Evolutionary conservation across 1,140 invertebrate genomes (phyloP).

Genomic region (Lepidurus couesii): DNA sequence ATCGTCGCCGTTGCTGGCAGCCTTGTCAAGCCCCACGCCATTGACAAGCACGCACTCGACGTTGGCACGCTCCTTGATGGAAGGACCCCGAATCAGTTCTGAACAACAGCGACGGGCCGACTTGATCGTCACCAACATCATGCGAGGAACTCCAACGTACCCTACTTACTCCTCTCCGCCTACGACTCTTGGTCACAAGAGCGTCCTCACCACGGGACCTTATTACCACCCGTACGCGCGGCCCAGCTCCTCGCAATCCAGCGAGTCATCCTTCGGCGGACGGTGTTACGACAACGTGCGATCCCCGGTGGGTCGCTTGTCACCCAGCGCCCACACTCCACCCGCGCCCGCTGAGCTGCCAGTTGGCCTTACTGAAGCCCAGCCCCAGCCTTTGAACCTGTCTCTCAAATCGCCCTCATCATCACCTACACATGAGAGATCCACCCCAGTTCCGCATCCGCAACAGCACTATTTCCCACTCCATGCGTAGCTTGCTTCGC

Average conservation of each 20-base stretch:
- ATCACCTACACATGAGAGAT: conserved; percentile 29
- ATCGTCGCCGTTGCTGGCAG: conserved; percentile 26
- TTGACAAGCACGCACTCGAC: conserved; percentile 79
- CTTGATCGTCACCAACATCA: conserved; percentile 82
- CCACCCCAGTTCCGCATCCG: conserved; percentile 30
- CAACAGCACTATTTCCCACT: conserved; percentile 33
- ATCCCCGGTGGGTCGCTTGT: conserved; percentile 46
- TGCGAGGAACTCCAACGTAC: conserved; percentile 53
- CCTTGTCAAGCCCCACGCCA: conserved; percentile 42
- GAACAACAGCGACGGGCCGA: conserved; percentile 78
- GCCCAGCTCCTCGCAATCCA: conserved; percentile 45
- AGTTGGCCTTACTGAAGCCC: conserved; percentile 64
- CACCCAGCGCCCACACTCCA: conserved; percentile 39
- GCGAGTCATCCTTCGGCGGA: conserved; percentile 44
- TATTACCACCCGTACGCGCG: conserved; percentile 42
- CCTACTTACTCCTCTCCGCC: conserved; percentile 36
- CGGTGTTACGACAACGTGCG: conserved; percentile 45
- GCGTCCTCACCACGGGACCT: conserved; percentile 8
- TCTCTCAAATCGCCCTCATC: conserved; percentile 71
- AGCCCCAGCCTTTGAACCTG: conserved; percentile 73
- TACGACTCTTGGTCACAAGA: conserved; percentile 44
- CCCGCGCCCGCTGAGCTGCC: conserved; percentile 64
- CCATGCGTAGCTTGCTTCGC: conserved; percentile 23
- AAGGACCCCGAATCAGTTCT: conserved; percentile 76
- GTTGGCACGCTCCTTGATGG: conserved; percentile 77